phyloP scores from a whole-genome alignment of 2,113 vertebrate species.

The Chunga burmeisteri region DNA sequence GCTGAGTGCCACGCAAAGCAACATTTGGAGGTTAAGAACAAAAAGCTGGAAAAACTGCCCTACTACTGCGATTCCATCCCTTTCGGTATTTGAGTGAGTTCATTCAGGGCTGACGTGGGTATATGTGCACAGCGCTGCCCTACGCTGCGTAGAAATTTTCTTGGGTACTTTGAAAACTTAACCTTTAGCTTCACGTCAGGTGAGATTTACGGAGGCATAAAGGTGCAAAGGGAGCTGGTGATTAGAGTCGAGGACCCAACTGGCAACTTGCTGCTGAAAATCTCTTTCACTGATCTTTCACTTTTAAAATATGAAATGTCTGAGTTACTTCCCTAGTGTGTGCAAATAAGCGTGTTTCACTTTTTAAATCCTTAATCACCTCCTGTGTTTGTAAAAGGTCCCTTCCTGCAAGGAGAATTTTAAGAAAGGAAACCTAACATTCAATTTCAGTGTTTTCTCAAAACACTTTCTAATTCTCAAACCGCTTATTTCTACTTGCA shows the following conservation, averaged over 20 bases:
- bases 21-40: neutral
- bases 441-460: conserved; percentile 18
- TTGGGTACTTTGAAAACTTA: neutral
- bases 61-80: neutral
- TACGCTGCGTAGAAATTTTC: neutral
- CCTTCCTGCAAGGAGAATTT: neutral
- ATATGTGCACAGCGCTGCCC: neutral
- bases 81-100: neutral
- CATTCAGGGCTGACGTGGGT: neutral
- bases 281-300: conserved; percentile 24
- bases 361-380: conserved; percentile 5
- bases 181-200: neutral
- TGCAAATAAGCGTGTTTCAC: conserved; percentile 55
- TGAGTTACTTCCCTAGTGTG: conserved; percentile 55
- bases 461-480: conserved; percentile 27
- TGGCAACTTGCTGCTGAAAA: conserved; percentile 28
- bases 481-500: neutral
- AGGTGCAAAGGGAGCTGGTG: conserved; percentile 7
- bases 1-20: neutral
- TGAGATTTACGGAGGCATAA: conserved; percentile 9
- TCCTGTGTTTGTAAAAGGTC: conserved; percentile 7
- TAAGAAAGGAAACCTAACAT: conserved; percentile 17
- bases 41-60: neutral
- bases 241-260: neutral
- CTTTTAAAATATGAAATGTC: conserved; percentile 56